These are phyloP conservation scores for Coreius guichenoti DNA, from an alignment of 2,797 vertebrate genomes.

Conservation along the genomic window DNA sequence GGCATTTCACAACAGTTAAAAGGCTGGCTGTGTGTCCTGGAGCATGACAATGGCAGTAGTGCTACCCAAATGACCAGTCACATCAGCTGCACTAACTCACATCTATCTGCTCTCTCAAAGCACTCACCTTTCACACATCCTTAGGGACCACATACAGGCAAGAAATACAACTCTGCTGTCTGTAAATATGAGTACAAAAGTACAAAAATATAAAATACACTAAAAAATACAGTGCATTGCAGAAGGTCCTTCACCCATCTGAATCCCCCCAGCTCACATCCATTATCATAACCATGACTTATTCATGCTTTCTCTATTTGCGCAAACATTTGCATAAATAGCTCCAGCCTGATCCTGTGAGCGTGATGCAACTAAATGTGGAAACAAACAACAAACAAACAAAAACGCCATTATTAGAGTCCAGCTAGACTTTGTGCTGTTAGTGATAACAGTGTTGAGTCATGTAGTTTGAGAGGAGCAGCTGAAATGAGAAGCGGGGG, in stretches of 20 bases:
- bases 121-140: not conserved
- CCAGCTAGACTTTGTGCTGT: slow-evolving; percentile 4
- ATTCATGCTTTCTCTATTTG: slow-evolving; percentile 71
- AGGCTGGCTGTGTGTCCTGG: not conserved
- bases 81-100: not conserved
- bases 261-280: slow-evolving; percentile 54
- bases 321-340: slow-evolving; percentile 63
- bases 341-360: slow-evolving; percentile 30
- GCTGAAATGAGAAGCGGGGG: slow-evolving; percentile 23
- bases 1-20: slow-evolving; percentile 19
- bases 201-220: not conserved
- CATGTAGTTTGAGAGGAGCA: slow-evolving; percentile 10
- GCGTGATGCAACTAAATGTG: not conserved
- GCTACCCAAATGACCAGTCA: slow-evolving; percentile 14
- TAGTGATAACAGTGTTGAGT: slow-evolving; percentile 13
- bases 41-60: not conserved
- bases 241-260: slow-evolving; percentile 40
- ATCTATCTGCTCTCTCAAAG: not conserved
- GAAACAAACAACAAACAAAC: slow-evolving; percentile 25
- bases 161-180: not conserved
- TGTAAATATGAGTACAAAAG: not conserved
- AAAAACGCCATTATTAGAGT: slow-evolving; percentile 15
- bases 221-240: slow-evolving; percentile 31
- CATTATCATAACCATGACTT: slow-evolving; percentile 70
- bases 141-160: not conserved